Evolutionary conservation across 2,113 vertebrate genomes (phyloP).

Genomic region (Mormyrus iriodes): DNA sequence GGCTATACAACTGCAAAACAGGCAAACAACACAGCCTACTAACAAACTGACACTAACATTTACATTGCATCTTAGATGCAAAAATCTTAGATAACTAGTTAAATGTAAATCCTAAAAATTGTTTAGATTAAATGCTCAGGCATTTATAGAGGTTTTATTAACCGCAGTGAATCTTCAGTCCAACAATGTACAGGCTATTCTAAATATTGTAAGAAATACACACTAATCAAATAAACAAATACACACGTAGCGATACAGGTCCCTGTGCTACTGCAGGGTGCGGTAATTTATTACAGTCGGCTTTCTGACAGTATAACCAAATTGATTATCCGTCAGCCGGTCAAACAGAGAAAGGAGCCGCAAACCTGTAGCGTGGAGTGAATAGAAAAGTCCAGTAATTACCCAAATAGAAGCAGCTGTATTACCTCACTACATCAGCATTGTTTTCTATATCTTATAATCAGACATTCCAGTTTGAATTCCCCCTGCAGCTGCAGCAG

Average conservation of each 20-base stretch:
- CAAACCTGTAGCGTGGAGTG: constrained; percentile 23
- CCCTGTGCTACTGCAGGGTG: not conserved
- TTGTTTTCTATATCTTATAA: constrained; percentile 23
- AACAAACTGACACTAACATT: not conserved
- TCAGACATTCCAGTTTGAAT: constrained; percentile 16
- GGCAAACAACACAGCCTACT: not conserved
- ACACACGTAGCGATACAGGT: not conserved
- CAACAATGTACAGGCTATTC: not conserved
- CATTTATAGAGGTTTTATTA: not conserved
- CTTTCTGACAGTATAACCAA: not conserved
- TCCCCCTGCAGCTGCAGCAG: not conserved
- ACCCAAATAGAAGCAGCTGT: not conserved
- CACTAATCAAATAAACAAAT: not conserved
- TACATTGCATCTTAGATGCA: too few species aligned
- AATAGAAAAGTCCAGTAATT: constrained; percentile 17
- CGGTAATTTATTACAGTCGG: not conserved
- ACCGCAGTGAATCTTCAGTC: not conserved
- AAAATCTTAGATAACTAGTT: not conserved
- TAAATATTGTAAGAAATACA: not conserved
- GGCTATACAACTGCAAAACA: not conserved
- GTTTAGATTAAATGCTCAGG: not conserved
- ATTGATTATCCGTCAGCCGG: not conserved
- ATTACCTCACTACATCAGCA: not conserved
- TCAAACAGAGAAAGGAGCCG: constrained; percentile 25
- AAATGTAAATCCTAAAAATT: not conserved